Evolutionary conservation across 2,113 vertebrate genomes (phyloP), one percentile per base, ranked within the genome.

Genomic region (Melanerpes formicivorus): DNA sequence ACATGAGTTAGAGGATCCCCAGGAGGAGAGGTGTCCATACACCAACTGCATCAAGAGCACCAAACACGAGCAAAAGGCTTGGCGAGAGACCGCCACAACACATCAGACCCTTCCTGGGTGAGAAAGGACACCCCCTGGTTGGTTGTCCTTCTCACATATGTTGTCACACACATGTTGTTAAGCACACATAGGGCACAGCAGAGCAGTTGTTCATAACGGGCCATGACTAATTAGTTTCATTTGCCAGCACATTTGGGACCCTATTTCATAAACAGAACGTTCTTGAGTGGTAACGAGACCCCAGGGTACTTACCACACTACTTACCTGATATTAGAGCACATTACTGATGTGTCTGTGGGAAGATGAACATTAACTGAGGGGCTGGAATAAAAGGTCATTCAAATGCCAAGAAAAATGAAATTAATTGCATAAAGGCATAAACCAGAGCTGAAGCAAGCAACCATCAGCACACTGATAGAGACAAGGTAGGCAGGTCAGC

Each of bases 401-500:
- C 71, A 88, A 87, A 94, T 80, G 74, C 52, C 76, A 90, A 64
- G 52, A 73, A 92, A 94, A 93, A 66, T 60, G 5, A 82, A 95
- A 85, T 69, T 83, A 84, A 91, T 80, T 86, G 6, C 30, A 60
- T 48, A 79, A 87, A 90, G 86, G 30, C 65, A 95, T 27, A 80
- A 93, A 90, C 10, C 22, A 59, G 26, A 6, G 22, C 30, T 34
- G 34, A 84, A 87, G 84, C 55, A 64, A 80, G 69, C 67, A 75
- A 79, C 77, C 26, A 29, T 42, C 48, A 78, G 55, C 40, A 27
- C 2, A 0, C 30, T 66, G 82, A 77, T 6, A 62, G 56, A 82
- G 66, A 74, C 13, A 60, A 69, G 67, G 90, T 3, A 62, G 40
- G 56, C 52, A 82, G 44, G 65, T 85, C 62, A 85, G 48, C 48